These are phyloP conservation scores for Umimayanthus kanabou DNA, from an alignment of 92 coral and sea anemone genomes.

Conservation along the genomic window DNA sequence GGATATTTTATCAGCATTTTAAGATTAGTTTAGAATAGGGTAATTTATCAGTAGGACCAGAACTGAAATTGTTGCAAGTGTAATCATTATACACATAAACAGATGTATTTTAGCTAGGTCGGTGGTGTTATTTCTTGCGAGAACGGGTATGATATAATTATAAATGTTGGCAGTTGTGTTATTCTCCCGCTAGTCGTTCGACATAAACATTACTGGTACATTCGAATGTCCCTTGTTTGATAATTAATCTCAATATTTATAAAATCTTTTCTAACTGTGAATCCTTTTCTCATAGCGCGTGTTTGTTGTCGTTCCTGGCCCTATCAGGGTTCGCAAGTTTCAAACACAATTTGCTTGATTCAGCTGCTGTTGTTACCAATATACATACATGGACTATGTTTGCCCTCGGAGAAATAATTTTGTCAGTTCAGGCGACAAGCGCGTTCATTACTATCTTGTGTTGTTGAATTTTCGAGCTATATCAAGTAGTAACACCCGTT, in stretches of 20 bases:
- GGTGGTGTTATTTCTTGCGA: background rate
- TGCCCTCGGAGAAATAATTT: slow-evolving; percentile 14
- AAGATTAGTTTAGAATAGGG: background rate
- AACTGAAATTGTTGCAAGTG: slow-evolving; percentile 22
- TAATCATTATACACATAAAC: background rate
- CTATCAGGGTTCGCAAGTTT: background rate
- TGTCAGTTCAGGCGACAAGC: background rate
- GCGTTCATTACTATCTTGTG: background rate
- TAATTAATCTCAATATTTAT: slow-evolving; percentile 6
- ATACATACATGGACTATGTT: slow-evolving; percentile 1
- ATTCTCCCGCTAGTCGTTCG: background rate
- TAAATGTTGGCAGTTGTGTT: background rate
- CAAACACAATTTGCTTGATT: background rate
- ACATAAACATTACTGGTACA: background rate
- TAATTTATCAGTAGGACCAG: background rate
- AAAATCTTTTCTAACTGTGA: background rate
- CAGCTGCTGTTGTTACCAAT: slow-evolving; percentile 27
- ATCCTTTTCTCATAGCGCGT: background rate
- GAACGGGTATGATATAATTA: slow-evolving; percentile 27
- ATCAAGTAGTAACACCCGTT: background rate
- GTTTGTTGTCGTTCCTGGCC: slow-evolving; percentile 9
- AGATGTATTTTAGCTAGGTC: background rate
- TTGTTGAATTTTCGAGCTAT: background rate
- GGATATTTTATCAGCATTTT: slow-evolving; percentile 4
- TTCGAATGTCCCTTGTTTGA: background rate